Base-by-base conservation (phyloP, 2,113 vertebrate species). In the Herpailurus yagouaroundi region DNA sequence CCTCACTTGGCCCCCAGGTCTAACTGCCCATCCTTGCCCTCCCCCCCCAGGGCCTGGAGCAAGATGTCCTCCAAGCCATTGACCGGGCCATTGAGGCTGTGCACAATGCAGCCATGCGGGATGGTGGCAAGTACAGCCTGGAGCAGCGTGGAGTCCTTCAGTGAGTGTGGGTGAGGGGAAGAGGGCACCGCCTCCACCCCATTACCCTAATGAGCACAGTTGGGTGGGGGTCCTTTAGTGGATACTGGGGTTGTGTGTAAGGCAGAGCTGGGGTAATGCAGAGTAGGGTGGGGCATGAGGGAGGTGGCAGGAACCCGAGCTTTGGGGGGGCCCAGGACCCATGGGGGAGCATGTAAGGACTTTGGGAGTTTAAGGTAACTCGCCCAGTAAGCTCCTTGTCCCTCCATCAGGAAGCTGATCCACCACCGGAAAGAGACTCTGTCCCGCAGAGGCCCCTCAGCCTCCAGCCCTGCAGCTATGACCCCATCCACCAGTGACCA, bases 71-170 rank as follows among this genome's bases (percentile, higher is more conserved):
- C 41, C 99, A 99, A 98, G 99, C 99, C 9, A 99, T 99, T 60
- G 99, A 99, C 98, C 98, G 99, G 82, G 99, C 99, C 9, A 99
- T 99, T 0, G 99, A 99, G 98, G 99, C 99, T 38, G 99, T 99
- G 97, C 99, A 99, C 98, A 99, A 99, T 4, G 99, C 99, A 0
- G 99, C 99, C 97, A 99, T 99, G 99, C 99, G 99, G 87, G 99
- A 99, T 2, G 99, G 99, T 15, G 99, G 99, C 55, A 99, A 99
- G 98, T 99, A 99, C 99, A 99, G 99, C 98, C 98, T 99, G 98
- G 99, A 99, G 91, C 99, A 99, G 98, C 99, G 99, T 14, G 99
- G 99, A 81, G 99, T 99, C 84, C 99, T 99, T 16, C 99, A 99
- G 99, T 99, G 97, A 99, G 99, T 99, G 41, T 7, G 14, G 41